Base-by-base conservation (phyloP, 2,888 invertebrate species). In the Meandrusa payeni region DNA sequence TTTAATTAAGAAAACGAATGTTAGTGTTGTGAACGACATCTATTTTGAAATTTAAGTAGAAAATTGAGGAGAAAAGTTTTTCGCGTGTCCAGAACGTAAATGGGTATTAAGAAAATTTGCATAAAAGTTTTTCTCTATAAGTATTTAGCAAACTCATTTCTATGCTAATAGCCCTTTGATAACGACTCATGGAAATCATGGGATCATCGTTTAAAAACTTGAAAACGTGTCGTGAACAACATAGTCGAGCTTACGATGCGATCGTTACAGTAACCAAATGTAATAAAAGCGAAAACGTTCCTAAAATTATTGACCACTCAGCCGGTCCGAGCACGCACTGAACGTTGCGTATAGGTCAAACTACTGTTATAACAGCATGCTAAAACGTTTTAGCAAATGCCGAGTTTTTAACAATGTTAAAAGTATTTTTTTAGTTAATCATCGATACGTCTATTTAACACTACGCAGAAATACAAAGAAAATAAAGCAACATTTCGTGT, bases 301-400 rank as follows among this genome's bases (percentile, higher is more conserved):
- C 23, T 34, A 34, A 37, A 39, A 41, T 15, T 15, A 34, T 27
- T 29, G 5, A 31, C 23, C 42, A 36, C 10, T 12, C 31, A 31
- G 31, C 28, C 13, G 17, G 6, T 10, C 13, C 3, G n/a, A n/a
- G 12, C 31, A 19, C 42, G 29, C 23, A 37, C 13, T 26, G 10
- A 11, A 9, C 9, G 20, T 41, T 41, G 17, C 31, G 32, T 33
- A 17, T 23, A 11, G 38, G 44, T 44, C 44, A 44, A 27, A 27
- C 38, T 17, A 38, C 44, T 32, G 38, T 44, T 44, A 33, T 33
- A 44, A 44, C 44, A 26, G 38, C 39, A 44, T 15, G 22, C 20
- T 11, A 26, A 44, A 44, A 9, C 38, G 22, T 44, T 44, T 44
- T 33, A 20, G 37, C 24, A 32, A 44, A 41, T 28, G 28, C 15